phyloP scores from a whole-genome alignment of 2,888 invertebrate species.

The Euphydryas editha region DNA sequence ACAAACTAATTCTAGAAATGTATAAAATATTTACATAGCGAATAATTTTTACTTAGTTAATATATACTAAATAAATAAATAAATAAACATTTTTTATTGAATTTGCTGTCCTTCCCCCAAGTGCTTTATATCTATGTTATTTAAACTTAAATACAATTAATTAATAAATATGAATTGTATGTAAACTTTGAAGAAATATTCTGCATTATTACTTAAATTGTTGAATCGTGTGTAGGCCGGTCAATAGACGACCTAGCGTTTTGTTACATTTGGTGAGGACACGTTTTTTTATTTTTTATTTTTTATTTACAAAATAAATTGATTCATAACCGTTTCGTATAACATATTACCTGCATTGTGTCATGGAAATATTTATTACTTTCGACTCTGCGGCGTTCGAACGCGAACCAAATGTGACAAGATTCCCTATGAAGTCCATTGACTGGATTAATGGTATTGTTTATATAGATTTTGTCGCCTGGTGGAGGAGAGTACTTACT shows the following conservation, averaged over 20 bases:
- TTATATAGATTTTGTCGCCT: slow-evolving; percentile 74
- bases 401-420: slow-evolving; percentile 50
- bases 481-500: slow-evolving; percentile 50
- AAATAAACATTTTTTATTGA: slow-evolving; percentile 83
- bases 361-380: neutral
- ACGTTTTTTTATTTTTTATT: slow-evolving; percentile 35
- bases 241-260: slow-evolving; percentile 47
- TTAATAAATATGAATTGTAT: slow-evolving; percentile 78
- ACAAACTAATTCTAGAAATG: slow-evolving; percentile 81
- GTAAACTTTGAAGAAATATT: slow-evolving; percentile 80
- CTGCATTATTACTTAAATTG: slow-evolving; percentile 78
- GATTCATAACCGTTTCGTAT: slow-evolving; percentile 4
- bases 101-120: slow-evolving; percentile 85
- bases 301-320: slow-evolving; percentile 6
- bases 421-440: slow-evolving; percentile 41
- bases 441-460: slow-evolving; percentile 59
- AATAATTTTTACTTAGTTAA: slow-evolving; percentile 84
- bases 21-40: slow-evolving; percentile 83
- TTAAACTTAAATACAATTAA: slow-evolving; percentile 82
- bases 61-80: slow-evolving; percentile 80
- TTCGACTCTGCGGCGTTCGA: neutral
- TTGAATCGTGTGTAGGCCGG: slow-evolving; percentile 68
- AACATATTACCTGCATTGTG: slow-evolving; percentile 31
- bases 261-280: slow-evolving; percentile 52
- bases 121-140: slow-evolving; percentile 84